phyloP scores from a whole-genome alignment of 2,113 vertebrate species.

The Menidia beryllina region DNA sequence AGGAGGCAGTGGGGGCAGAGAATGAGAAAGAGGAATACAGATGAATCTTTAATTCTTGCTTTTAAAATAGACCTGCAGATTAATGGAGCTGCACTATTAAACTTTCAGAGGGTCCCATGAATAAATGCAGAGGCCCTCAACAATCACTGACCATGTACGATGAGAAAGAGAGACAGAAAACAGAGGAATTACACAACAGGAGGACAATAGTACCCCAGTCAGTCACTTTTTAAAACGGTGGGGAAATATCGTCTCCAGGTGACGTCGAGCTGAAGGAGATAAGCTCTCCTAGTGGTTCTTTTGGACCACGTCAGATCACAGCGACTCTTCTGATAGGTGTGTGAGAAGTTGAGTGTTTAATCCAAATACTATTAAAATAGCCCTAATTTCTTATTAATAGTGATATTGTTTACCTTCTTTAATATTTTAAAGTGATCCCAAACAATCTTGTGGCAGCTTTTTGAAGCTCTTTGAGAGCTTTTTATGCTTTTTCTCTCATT shows the following conservation, averaged over 20 bases:
- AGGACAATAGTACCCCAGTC: background rate
- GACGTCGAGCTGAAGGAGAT: background rate
- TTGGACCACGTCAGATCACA: background rate
- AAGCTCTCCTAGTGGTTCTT: background rate
- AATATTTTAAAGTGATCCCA: too few species aligned
- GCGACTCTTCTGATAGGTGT: background rate
- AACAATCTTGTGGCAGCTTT: too few species aligned
- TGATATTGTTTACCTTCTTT: too few species aligned
- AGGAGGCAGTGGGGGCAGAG: background rate
- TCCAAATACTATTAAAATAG: too few species aligned
- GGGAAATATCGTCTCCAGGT: background rate
- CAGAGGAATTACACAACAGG: background rate
- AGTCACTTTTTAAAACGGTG: background rate
- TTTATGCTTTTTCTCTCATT: too few species aligned
- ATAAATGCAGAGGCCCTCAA: conserved; percentile 72
- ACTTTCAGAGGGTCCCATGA: conserved; percentile 73
- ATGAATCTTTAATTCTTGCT: conserved; percentile 80
- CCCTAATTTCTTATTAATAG: too few species aligned
- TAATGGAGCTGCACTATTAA: conserved; percentile 77
- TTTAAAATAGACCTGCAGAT: conserved; percentile 75
- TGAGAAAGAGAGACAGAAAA: background rate
- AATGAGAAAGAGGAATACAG: conserved; percentile 53
- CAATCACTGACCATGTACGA: conserved; percentile 20
- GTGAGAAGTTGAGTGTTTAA: background rate
- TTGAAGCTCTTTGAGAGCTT: too few species aligned